Conservation (phyloP, 2,797 vertebrate species). For the Malurus leucopterus region DNA sequence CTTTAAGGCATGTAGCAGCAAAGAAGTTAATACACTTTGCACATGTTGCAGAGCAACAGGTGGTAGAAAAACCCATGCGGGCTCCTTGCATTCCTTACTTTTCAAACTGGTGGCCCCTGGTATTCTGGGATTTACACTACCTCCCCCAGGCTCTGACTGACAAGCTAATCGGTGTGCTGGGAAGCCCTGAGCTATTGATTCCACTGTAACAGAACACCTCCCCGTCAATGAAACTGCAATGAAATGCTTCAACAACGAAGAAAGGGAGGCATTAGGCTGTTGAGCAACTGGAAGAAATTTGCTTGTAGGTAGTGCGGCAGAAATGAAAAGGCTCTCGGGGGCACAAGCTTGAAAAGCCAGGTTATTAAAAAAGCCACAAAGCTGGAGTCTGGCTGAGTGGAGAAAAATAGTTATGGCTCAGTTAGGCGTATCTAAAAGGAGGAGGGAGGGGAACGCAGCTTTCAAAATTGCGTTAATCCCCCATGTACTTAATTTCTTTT, state of each 20-base stretch:
- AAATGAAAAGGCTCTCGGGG: slow-evolving; percentile 91
- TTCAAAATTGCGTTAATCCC: slow-evolving; percentile 93
- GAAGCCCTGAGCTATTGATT: slow-evolving; percentile 95
- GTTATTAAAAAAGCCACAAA: slow-evolving; percentile 97
- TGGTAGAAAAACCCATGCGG: slow-evolving; percentile 82
- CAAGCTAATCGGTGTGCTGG: slow-evolving; percentile 96
- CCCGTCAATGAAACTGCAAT: slow-evolving; percentile 94
- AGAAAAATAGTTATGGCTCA: slow-evolving; percentile 90
- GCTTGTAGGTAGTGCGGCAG: slow-evolving; percentile 87
- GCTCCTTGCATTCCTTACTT: slow-evolving; percentile 87
- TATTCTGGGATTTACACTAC: slow-evolving; percentile 91
- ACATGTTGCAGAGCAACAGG: slow-evolving; percentile 96
- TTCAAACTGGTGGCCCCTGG: slow-evolving; percentile 91
- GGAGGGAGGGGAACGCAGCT: slow-evolving; percentile 80
- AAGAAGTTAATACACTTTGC: slow-evolving; percentile 95
- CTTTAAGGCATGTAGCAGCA: slow-evolving; percentile 87
- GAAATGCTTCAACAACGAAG: slow-evolving; percentile 95
- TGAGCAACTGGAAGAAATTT: slow-evolving; percentile 95
- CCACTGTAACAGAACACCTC: slow-evolving; percentile 95
- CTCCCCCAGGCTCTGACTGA: slow-evolving; percentile 94
- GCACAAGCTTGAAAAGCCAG: slow-evolving; percentile 88
- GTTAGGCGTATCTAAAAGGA: slow-evolving; percentile 88
- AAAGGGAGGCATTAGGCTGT: slow-evolving; percentile 88
- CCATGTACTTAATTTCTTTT: slow-evolving; percentile 90
- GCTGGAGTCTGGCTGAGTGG: slow-evolving; percentile 88